Evolutionary conservation across 2,113 vertebrate genomes (phyloP).

Genomic region (Bettongia penicillata): DNA sequence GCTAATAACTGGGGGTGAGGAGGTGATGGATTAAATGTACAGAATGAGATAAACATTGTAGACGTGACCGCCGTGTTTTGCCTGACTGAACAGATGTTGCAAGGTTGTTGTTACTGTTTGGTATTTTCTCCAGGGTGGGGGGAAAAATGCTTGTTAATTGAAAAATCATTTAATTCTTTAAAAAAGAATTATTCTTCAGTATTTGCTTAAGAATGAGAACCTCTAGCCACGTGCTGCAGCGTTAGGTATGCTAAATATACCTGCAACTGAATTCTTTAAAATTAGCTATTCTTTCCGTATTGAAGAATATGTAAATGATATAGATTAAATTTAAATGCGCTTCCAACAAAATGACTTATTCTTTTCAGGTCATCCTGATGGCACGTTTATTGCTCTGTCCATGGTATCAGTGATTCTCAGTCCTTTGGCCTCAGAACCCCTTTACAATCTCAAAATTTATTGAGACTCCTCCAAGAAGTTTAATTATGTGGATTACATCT

Average conservation of each 20-base stretch:
- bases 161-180: not conserved
- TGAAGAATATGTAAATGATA: not conserved
- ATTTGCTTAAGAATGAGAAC: not conserved
- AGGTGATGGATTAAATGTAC: not conserved
- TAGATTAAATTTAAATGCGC: not conserved
- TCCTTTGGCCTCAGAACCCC: not conserved
- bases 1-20: not conserved
- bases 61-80: not conserved
- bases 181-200: not conserved
- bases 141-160: not conserved
- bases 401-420: not conserved
- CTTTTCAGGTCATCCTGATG: not conserved
- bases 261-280: not conserved
- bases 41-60: not conserved
- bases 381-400: not conserved
- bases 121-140: not conserved
- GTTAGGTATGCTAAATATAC: not conserved
- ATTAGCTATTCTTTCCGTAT: no score
- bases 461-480: not conserved
- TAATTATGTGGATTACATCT: not conserved
- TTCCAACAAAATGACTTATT: not conserved
- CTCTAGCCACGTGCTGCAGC: not conserved
- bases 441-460: not conserved
- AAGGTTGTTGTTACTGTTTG: not conserved
- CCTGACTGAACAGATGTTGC: not conserved